A percentile compares a stretch with the other conserved stretches of the same genome.
Evolutionary conservation across 2,888 invertebrate genomes (phyloP).

Genomic region (Dendrolimus houi): DNA sequence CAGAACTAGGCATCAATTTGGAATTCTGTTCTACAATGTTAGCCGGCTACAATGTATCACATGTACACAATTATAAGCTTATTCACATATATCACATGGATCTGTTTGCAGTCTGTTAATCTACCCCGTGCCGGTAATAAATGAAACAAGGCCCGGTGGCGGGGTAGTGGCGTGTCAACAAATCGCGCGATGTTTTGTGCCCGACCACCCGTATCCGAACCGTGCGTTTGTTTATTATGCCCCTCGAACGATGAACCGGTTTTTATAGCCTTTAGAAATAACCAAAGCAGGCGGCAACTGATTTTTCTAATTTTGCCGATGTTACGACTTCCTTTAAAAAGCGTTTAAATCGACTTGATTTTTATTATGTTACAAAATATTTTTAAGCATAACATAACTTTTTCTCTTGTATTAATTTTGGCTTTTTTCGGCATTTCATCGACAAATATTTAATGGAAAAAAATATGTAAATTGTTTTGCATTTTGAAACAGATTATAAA

Average conservation of each 20-base stretch:
- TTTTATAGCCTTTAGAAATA: constrained; percentile 58
- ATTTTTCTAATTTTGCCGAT: constrained; percentile 28
- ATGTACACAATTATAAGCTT: not conserved
- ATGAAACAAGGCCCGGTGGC: constrained; percentile 17
- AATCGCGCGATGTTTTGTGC: constrained; percentile 44
- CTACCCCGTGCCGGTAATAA: constrained; percentile 12
- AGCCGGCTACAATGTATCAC: no score
- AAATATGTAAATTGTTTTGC: no score
- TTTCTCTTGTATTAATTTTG: not conserved
- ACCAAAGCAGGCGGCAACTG: constrained; percentile 30
- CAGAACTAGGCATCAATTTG: no score
- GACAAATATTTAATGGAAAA: no score
- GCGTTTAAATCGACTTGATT: not conserved
- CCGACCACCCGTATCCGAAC: constrained; percentile 60
- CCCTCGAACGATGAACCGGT: constrained; percentile 28
- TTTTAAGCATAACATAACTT: not conserved
- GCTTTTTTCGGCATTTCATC: no score
- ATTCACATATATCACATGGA: not conserved
- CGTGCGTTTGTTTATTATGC: constrained; percentile 53
- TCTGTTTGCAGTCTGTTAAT: constrained; percentile 8
- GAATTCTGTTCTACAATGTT: no score
- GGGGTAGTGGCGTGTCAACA: constrained; percentile 49
- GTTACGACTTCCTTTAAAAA: constrained; percentile 33
- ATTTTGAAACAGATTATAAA: no score
- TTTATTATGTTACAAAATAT: not conserved